Evolutionary conservation across 2,113 vertebrate species (phyloP).

Genomic region (Sorex fumeus): DNA sequence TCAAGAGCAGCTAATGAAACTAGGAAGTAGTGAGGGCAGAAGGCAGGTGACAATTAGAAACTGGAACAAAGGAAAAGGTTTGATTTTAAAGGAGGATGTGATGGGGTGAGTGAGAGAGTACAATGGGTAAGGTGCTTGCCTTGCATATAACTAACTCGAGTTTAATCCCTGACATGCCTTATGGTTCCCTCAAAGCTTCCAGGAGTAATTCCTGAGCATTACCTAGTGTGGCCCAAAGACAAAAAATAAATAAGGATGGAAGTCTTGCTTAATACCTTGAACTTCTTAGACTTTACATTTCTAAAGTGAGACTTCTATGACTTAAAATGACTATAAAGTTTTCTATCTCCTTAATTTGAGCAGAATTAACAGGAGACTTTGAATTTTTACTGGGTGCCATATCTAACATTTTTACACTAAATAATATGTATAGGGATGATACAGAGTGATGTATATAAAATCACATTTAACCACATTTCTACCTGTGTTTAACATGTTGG

Average conservation of each 20-base stretch:
- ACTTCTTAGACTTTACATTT: constrained; percentile 53
- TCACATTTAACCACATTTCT: background rate
- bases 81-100: background rate
- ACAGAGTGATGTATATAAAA: constrained; percentile 37
- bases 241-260: background rate
- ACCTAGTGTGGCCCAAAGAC: too few relatives aligned
- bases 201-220: too few relatives aligned
- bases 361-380: background rate
- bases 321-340: background rate
- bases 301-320: background rate
- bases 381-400: constrained; percentile 3
- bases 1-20: background rate
- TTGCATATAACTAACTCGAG: too few relatives aligned
- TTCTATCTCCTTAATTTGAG: background rate
- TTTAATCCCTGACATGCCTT: too few relatives aligned
- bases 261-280: constrained; percentile 20
- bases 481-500: constrained; percentile 29
- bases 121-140: too few relatives aligned
- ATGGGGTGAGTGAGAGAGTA: too few relatives aligned
- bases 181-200: too few relatives aligned
- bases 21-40: background rate
- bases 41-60: background rate
- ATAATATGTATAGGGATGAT: background rate
- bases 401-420: background rate
- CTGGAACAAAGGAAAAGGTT: background rate